Evolutionary conservation across 2,113 vertebrate genomes (phyloP).

Genomic region (Leucoraja erinaceus): DNA sequence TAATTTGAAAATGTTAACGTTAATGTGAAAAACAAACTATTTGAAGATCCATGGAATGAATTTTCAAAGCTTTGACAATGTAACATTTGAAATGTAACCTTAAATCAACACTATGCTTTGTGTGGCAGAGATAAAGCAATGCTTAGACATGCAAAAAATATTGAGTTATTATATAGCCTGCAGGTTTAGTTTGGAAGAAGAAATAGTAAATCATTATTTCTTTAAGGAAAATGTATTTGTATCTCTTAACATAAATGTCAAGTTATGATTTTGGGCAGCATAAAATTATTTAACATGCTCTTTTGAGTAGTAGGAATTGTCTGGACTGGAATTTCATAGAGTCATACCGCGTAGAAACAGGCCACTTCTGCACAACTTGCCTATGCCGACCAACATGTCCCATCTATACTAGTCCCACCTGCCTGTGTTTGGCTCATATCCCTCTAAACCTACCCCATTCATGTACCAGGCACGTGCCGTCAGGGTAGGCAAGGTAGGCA

Average conservation of each 20-base stretch:
- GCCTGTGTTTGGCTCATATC: no score
- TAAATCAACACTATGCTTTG: neutral
- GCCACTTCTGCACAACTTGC: no score
- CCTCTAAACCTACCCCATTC: no score
- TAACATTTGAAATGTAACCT: neutral
- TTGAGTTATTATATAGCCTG: neutral
- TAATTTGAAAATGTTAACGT: neutral
- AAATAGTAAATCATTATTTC: neutral
- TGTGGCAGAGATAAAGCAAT: neutral
- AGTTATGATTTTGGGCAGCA: neutral
- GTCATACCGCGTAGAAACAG: no score
- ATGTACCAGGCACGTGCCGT: no score
- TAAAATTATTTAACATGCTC: slow-evolving; percentile 5
- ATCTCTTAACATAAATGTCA: neutral
- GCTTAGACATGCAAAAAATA: neutral
- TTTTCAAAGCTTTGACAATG: neutral
- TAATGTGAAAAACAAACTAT: neutral
- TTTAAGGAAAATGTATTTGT: neutral
- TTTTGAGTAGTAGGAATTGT: no score
- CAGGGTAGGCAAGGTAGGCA: no score
- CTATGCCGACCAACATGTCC: no score
- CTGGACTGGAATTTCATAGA: no score
- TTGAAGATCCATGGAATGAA: neutral
- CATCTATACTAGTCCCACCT: no score
- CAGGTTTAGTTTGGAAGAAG: neutral